Conservation (phyloP, 2,888 invertebrate genomes). For the Alsophila aescularia region DNA sequence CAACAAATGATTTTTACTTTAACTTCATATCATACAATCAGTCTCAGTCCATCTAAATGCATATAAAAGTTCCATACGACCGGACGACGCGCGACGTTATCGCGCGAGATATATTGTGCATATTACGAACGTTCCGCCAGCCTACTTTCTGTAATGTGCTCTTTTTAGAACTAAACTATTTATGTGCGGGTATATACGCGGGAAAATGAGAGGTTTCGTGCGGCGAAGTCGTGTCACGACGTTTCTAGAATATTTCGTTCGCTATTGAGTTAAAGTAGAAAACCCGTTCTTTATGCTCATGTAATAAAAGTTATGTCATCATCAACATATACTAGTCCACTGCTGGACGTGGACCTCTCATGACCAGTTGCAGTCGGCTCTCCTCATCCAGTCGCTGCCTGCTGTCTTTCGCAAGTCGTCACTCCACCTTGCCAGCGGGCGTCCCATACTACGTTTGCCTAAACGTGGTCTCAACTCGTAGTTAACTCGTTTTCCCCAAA, state of each 20-base stretch:
- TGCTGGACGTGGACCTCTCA: too few relatives aligned
- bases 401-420: too few relatives aligned
- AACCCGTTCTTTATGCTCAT: not conserved
- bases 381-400: too few relatives aligned
- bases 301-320: too few relatives aligned
- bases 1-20: too few relatives aligned
- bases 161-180: slow-evolving; percentile 39
- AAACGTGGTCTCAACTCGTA: too few relatives aligned
- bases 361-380: too few relatives aligned
- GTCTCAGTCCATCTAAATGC: slow-evolving; percentile 45
- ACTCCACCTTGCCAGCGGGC: too few relatives aligned
- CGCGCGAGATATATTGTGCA: slow-evolving; percentile 54
- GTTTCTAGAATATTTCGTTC: not conserved
- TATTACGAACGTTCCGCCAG: slow-evolving; percentile 44
- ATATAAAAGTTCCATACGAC: slow-evolving; percentile 41
- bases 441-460: too few relatives aligned
- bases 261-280: not conserved
- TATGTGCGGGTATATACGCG: slow-evolving; percentile 21
- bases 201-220: slow-evolving; percentile 16
- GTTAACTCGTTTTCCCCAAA: too few relatives aligned
- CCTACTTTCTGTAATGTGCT: slow-evolving; percentile 43
- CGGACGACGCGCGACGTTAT: slow-evolving; percentile 49
- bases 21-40: slow-evolving; percentile 28
- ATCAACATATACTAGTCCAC: too few relatives aligned
- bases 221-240: slow-evolving; percentile 2